phyloP scores from a whole-genome alignment of 2,113 vertebrate species.

The Leucopsar rothschildi region DNA sequence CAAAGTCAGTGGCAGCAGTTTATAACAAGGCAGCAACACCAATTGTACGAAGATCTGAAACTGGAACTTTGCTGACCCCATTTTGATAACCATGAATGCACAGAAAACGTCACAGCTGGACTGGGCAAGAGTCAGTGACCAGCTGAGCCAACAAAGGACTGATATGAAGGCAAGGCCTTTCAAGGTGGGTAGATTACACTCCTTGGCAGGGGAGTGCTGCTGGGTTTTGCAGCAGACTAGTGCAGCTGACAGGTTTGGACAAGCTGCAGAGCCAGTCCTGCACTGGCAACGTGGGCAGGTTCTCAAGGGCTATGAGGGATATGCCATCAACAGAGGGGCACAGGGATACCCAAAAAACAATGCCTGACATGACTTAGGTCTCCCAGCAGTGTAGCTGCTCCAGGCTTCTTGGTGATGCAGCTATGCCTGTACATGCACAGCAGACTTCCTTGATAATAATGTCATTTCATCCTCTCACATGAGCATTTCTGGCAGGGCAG shows the following conservation, averaged over 20 bases:
- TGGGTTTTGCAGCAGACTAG: neutral
- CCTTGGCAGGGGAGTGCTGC: neutral
- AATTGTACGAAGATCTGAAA: neutral
- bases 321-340: neutral
- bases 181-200: neutral
- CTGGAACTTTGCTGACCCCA: neutral
- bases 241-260: neutral
- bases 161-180: neutral
- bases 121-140: neutral
- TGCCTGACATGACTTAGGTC: neutral
- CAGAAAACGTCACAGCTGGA: neutral
- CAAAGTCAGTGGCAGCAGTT: neutral
- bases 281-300: neutral
- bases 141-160: constrained; percentile 18
- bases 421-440: neutral
- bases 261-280: neutral
- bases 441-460: neutral
- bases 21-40: neutral
- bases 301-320: too few species aligned
- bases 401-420: neutral
- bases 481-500: neutral
- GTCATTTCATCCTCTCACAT: neutral
- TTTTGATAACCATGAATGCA: neutral
- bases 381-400: neutral
- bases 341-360: neutral